Evolutionary conservation across 2,113 vertebrate genomes (phyloP), one percentile per base, ranked within the genome.

Genomic region (Nestor notabilis): DNA sequence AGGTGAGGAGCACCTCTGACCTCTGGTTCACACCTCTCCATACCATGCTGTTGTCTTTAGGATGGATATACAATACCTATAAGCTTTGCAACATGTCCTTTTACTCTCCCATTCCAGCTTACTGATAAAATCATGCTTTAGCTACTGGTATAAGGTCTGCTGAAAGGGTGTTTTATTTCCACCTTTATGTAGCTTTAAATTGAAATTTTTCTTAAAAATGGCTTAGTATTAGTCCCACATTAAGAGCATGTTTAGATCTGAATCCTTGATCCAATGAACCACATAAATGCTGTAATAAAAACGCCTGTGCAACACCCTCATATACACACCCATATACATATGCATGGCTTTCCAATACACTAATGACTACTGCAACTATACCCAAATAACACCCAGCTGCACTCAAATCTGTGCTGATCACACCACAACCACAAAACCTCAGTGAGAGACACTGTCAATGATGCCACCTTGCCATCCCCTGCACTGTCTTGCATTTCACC

Each of bases 391-490:
- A 44, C 29, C 61, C 52, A 55, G 33, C 61, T 15, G 29, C 66
- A 9, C 24, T 18, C 43, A 6, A 31, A 15, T 10, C 52, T 5
- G 1, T 21, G 52, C 61, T 25, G 35, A 2, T 29, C 33, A 4
- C 0, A 10, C 17, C 33, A 23, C 39, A 39, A 1, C 17, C 64
- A 27, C n/a, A 24, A 13, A 13, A 20, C 2, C 41, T 16, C 29
- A 25, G 23, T 1, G 37, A 21, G 16, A 56, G 69, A 41, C 0
- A 0, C 21, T 50, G 39, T 17, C 1, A 1, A 8, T 3, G 7
- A 37, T 3, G 23, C 69, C 0, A 0, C 80, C 53, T 27, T 0
- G 0, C 49, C 53, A 7, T 3, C 7, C 46, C 69, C n/a, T 37
- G 6, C 41, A 0, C 46, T 5, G 9, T 28, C 24, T 37, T 10